A percentile compares a stretch with the other conserved stretches of the same genome.
These are phyloP conservation scores for Hoplostethus mediterraneus DNA, from an alignment of 2,797 vertebrate species.

Conservation along the genomic window DNA sequence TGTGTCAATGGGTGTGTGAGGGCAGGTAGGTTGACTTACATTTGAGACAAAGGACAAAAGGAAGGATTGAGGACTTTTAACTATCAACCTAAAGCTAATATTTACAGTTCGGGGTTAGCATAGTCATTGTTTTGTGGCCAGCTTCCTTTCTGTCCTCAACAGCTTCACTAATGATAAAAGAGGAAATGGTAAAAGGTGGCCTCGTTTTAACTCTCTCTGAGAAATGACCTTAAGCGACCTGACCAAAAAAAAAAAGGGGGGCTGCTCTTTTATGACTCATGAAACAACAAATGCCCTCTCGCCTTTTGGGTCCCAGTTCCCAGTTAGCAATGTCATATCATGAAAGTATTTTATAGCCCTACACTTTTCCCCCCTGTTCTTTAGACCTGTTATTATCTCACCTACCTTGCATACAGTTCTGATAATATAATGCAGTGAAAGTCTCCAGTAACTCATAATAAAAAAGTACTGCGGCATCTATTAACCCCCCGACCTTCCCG, in stretches of 20 bases:
- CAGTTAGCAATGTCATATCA: background rate
- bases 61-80: slow-evolving; percentile 9
- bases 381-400: background rate
- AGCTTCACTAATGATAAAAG: slow-evolving; percentile 23
- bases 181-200: slow-evolving; percentile 37
- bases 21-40: slow-evolving; percentile 7
- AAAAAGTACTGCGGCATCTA: too few relatives aligned
- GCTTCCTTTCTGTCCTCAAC: slow-evolving; percentile 34
- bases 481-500: too few relatives aligned
- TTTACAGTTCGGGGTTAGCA: slow-evolving; percentile 54
- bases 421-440: background rate
- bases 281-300: background rate
- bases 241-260: background rate
- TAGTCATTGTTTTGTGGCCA: slow-evolving; percentile 28
- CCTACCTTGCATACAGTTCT: background rate
- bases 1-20: slow-evolving; percentile 22
- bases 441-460: slow-evolving; percentile 26
- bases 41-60: slow-evolving; percentile 28
- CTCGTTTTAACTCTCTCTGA: background rate
- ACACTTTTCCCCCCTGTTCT: background rate
- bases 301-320: background rate
- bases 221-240: slow-evolving; percentile 5
- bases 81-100: slow-evolving; percentile 42
- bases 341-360: background rate
- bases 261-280: background rate